Evolutionary conservation across 2,888 invertebrate genomes (phyloP), one percentile per base, ranked within the genome.

Genomic region (Zele albiditarsus): DNA sequence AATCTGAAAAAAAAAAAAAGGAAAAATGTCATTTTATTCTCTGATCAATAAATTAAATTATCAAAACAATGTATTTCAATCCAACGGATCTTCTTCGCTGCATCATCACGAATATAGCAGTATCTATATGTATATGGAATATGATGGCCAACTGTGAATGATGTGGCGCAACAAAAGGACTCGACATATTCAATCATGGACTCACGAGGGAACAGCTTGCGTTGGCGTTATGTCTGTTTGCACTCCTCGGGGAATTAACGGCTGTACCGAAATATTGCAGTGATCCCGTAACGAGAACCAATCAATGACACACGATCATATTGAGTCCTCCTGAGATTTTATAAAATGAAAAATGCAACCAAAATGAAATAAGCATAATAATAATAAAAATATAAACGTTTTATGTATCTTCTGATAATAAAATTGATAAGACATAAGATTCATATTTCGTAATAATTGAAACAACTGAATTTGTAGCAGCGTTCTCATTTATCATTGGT

Each of bases 81-180:
- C 38, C 10, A 2, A 0, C 16, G n/a, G 4, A 46, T 3, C 16
- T 53, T 20, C 8, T n/a, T 20, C 8, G n/a, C 6, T 53, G 20
- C 20, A 53, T 20, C 8, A 20, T 53, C 53, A 53, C n/a, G n/a
- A 20, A 53, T 53, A n/a, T 46, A 46, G n/a, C 46, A 14, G 6
- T 16, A 65, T 69, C 8, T 42, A 53, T 53, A 23, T 16, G 16
- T 31, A 60, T 27, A 53, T 53, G 28, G 20, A 71, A 27, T 74
- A 66, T 49, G 63, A 60, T 71, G 62, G 58, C 31, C 25, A 65
- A n/a, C 33, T 33, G 63, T 75, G 77, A 80, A 76, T 80, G 77
- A 80, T 80, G 75, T 77, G 74, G 63, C 76, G 69, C 71, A 76
- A 77, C 78, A 73, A 80, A 78, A 78, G 77, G 73, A 73, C 76